phyloP scores from a whole-genome alignment of 2,113 vertebrate species.

The Podilymbus podiceps region DNA sequence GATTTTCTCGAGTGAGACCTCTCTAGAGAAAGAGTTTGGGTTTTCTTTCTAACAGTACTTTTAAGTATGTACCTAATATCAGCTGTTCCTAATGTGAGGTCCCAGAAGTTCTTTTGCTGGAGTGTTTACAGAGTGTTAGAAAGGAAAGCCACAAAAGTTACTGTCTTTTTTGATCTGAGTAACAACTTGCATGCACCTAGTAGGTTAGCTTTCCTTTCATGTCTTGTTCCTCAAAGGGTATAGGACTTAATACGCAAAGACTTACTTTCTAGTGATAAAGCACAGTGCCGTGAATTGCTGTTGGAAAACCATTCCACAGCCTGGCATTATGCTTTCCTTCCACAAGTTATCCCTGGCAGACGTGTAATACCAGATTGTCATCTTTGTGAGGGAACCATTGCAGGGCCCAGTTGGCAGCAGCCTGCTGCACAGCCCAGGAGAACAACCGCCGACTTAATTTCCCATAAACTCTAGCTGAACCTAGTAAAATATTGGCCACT shows the following conservation, averaged over 20 bases:
- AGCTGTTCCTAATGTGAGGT: accelerated
- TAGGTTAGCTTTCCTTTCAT: not conserved
- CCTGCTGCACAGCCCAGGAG: constrained; percentile 12
- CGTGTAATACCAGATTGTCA: not conserved
- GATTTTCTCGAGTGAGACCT: not conserved
- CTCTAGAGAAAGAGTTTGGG: not conserved
- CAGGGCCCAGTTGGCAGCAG: not conserved
- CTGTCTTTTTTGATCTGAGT: not conserved
- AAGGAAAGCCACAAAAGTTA: not conserved
- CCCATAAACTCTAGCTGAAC: constrained; percentile 76
- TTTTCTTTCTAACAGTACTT: not conserved
- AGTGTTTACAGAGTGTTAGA: not conserved
- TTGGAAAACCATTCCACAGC: not conserved
- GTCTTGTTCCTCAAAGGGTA: not conserved
- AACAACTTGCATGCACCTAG: not conserved
- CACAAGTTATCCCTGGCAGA: not conserved
- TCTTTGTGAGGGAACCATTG: not conserved
- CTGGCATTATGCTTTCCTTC: not conserved
- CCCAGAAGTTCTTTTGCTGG: not conserved
- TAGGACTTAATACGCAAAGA: not conserved
- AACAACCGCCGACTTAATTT: constrained; percentile 33
- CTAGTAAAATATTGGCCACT: constrained; percentile 65
- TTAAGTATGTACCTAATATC: not conserved
- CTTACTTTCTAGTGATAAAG: not conserved
- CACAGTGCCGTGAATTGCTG: not conserved